Conservation (phyloP, 1,140 invertebrate genomes). For the Yoshiicerus persimilis region DNA sequence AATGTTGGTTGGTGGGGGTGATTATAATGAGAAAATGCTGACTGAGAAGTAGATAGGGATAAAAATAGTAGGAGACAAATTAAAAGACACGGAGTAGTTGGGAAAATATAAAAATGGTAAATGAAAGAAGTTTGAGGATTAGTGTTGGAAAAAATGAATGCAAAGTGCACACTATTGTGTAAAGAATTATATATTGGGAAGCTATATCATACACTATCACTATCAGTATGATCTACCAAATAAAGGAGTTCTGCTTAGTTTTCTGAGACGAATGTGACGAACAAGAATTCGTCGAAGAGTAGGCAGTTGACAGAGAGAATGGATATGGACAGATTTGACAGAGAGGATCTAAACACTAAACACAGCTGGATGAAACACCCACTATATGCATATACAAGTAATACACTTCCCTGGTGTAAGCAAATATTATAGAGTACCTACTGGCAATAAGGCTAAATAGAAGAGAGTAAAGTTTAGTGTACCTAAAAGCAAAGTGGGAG, state of each 20-base stretch:
- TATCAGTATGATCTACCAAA: neutral
- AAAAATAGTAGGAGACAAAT: conserved; percentile 34
- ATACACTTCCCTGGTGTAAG: neutral
- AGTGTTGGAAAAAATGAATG: conserved; percentile 27
- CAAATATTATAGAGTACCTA: neutral
- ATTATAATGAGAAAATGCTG: conserved; percentile 49
- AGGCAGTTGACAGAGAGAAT: neutral
- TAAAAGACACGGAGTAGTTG: conserved; percentile 30
- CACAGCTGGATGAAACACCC: neutral
- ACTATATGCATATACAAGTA: neutral
- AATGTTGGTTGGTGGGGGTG: conserved; percentile 36
- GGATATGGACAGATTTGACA: neutral
- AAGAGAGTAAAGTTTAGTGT: neutral
- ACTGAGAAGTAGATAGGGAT: conserved; percentile 37
- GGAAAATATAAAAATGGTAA: conserved; percentile 28
- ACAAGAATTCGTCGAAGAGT: neutral
- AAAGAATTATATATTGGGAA: neutral
- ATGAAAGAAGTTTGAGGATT: conserved; percentile 40
- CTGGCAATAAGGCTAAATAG: neutral
- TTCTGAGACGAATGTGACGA: neutral
- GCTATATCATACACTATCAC: neutral
- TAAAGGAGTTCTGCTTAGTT: neutral
- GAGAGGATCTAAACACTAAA: neutral
- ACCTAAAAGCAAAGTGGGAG: neutral
- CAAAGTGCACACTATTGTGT: neutral